Conservation (phyloP, 2,113 vertebrate species). For the Panthera leo region DNA sequence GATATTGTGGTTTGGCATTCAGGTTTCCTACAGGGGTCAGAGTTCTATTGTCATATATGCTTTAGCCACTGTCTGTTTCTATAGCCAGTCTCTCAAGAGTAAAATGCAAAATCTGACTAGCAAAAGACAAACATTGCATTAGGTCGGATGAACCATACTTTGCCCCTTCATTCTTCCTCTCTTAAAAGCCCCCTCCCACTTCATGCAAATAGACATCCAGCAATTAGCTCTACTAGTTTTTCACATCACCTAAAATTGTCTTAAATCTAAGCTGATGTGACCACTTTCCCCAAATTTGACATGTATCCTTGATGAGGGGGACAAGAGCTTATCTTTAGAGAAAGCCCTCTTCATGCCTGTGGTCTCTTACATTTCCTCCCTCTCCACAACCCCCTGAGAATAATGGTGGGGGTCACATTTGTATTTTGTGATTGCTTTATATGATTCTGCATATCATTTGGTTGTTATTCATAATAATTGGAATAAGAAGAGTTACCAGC, state of each 20-base stretch:
- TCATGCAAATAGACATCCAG: neutral
- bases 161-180: neutral
- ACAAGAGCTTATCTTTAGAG: neutral
- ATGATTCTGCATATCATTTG: neutral
- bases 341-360: neutral
- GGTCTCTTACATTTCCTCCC: neutral
- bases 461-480: neutral
- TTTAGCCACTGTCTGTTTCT: neutral
- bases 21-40: neutral
- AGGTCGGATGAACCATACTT: neutral
- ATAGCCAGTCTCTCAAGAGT: neutral
- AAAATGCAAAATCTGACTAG: neutral
- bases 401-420: neutral
- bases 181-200: neutral
- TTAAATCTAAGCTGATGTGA: neutral
- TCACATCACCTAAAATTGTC: neutral
- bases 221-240: neutral
- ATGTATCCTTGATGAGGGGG: neutral
- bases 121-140: neutral
- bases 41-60: neutral
- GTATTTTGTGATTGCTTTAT: neutral
- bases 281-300: neutral
- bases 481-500: neutral
- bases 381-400: neutral
- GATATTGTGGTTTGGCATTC: neutral